phyloP scores from a whole-genome alignment of 2,888 invertebrate genomes.

The Drosophila buzzatii region DNA sequence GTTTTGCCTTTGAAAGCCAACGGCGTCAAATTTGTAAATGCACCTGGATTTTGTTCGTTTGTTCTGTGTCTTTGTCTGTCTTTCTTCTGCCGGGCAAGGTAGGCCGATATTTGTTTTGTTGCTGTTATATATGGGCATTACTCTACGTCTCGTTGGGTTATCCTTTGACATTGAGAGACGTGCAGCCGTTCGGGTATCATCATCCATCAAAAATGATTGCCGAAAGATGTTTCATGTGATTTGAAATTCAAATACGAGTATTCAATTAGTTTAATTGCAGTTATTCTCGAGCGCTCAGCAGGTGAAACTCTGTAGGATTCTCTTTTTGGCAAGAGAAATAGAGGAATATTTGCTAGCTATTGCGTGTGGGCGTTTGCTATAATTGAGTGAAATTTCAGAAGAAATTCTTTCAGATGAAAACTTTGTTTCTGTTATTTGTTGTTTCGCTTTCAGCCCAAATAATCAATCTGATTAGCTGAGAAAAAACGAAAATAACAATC shows the following conservation, averaged over 20 bases:
- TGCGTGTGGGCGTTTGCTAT: conserved; percentile 2
- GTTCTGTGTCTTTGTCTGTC: conserved; percentile 56
- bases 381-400: background rate
- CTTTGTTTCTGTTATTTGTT: background rate
- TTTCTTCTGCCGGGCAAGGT: conserved; percentile 32
- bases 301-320: conserved; percentile 45
- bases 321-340: background rate
- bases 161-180: conserved; percentile 72
- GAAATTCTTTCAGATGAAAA: background rate
- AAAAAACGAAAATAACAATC: conserved; percentile 9
- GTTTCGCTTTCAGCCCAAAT: background rate
- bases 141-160: conserved; percentile 63
- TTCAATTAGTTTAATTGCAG: conserved; percentile 79
- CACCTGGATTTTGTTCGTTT: conserved; percentile 74
- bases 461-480: conserved; percentile 30
- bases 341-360: background rate
- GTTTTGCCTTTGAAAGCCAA: conserved; percentile 71
- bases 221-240: conserved; percentile 77
- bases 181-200: conserved; percentile 67
- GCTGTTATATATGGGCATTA: conserved; percentile 52
- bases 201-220: conserved; percentile 81
- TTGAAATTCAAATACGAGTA: conserved; percentile 73
- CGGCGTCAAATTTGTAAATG: conserved; percentile 82
- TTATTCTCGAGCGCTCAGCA: conserved; percentile 52
- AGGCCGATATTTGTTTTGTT: conserved; percentile 68